Percentiles rank a stretch among this genome's conserved stretches.
These are phyloP conservation scores for Apteryx owenii DNA, from an alignment of 2,113 vertebrate genomes.

Conservation along the genomic window DNA sequence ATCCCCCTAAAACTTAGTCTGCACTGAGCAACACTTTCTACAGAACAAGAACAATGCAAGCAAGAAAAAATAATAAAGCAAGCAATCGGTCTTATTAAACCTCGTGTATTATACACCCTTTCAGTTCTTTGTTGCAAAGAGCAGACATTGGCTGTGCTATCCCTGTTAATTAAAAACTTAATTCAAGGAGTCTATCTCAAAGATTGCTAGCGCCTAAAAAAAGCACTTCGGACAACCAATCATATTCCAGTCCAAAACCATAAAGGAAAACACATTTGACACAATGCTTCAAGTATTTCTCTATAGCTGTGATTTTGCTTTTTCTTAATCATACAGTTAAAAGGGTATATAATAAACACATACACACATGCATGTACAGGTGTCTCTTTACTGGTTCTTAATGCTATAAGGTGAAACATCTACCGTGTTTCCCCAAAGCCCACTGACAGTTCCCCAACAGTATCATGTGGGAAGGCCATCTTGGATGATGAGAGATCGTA, in stretches of 20 bases:
- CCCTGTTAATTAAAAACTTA: not conserved
- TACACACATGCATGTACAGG: fast-evolving
- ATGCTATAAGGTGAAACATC: not conserved
- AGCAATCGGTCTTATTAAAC: not conserved
- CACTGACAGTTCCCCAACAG: not conserved
- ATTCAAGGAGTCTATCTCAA: not conserved
- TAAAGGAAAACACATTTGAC: not conserved
- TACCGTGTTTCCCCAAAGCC: not conserved
- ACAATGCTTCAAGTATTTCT: not conserved
- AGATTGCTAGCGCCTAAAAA: not conserved
- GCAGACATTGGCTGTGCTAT: not conserved
- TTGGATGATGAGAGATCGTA: not conserved
- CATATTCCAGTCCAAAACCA: not conserved
- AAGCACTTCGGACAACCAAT: not conserved
- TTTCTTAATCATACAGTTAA: not conserved
- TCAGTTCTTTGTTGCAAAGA: not conserved
- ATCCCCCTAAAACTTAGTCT: not conserved
- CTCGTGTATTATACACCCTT: not conserved
- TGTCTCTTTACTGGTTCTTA: not conserved
- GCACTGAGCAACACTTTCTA: not conserved
- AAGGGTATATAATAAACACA: not conserved
- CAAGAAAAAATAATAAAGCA: not conserved
- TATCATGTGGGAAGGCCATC: not conserved
- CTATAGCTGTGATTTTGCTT: not conserved
- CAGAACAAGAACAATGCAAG: not conserved